Percentiles rank a stretch among this genome's conserved stretches.
Evolutionary conservation across 1,140 invertebrate genomes (phyloP).

Genomic region (Ladona fulva): DNA sequence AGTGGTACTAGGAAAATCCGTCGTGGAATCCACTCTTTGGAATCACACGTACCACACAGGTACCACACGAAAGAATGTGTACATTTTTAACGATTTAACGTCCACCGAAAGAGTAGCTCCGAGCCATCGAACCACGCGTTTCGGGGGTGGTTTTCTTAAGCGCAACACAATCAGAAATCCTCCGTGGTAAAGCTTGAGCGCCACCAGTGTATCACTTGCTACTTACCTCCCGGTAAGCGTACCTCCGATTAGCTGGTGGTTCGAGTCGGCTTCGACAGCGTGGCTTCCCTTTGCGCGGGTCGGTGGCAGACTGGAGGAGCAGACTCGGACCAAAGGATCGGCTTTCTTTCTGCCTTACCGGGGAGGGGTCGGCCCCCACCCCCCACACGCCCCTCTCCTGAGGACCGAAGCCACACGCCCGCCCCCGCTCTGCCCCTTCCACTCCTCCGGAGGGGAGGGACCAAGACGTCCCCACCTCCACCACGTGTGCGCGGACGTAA

Average conservation of each 20-base stretch:
- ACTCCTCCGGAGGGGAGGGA: not conserved
- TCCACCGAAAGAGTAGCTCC: too few relatives aligned
- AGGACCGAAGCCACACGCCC: not conserved
- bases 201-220: not conserved
- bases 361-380: not conserved
- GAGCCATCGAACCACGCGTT: too few relatives aligned
- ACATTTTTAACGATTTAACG: too few relatives aligned
- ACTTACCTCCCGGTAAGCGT: not conserved
- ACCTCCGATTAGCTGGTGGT: not conserved
- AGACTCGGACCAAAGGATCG: not conserved
- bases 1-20: too few relatives aligned
- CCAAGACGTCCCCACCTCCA: not conserved
- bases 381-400: not conserved
- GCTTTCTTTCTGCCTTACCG: not conserved
- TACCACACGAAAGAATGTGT: too few relatives aligned
- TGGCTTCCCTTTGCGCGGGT: not conserved
- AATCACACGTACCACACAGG: too few relatives aligned
- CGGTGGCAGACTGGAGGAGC: conserved; percentile 4
- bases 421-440: not conserved
- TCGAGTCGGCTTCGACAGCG: not conserved
- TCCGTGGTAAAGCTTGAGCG: not conserved
- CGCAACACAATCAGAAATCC: too few relatives aligned
- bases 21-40: too few relatives aligned
- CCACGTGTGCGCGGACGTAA: not conserved
- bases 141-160: too few relatives aligned